Conservation (phyloP, 1,140 invertebrate genomes). For the Bombus sibiricus region DNA sequence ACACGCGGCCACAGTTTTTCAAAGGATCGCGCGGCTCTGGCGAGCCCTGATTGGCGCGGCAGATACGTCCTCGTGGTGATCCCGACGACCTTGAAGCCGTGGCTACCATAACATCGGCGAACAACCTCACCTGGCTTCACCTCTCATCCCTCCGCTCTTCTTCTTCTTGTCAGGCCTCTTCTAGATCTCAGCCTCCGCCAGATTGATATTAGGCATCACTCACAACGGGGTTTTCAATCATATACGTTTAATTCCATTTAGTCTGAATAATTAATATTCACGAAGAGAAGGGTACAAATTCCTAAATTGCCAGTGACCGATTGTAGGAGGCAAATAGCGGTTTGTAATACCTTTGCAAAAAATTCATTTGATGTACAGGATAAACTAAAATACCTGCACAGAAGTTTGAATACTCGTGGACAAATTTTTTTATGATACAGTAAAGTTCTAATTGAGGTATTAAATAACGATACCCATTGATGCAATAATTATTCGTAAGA, state of each 20-base stretch:
- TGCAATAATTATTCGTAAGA: not conserved
- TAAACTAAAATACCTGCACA: no score
- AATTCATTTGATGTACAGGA: no score
- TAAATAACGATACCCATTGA: not conserved
- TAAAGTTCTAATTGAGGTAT: no score
- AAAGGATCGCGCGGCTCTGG: constrained; percentile 36
- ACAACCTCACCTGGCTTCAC: constrained; percentile 67
- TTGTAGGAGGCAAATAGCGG: no score
- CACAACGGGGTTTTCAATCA: constrained; percentile 32
- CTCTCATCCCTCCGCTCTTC: constrained; percentile 44
- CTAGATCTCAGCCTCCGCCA: constrained; percentile 36
- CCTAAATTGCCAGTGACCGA: no score
- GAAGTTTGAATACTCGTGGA: no score
- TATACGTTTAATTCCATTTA: not conserved
- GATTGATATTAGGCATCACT: constrained; percentile 47
- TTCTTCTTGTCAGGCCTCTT: constrained; percentile 31
- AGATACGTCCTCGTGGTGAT: constrained; percentile 73
- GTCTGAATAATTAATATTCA: not conserved
- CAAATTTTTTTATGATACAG: no score
- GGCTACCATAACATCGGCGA: constrained; percentile 71
- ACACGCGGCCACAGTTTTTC: constrained; percentile 61
- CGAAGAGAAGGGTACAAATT: not conserved
- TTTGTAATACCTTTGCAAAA: no score
- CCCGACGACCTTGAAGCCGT: constrained; percentile 73
- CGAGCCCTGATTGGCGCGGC: constrained; percentile 59